Evolutionary conservation across 2,888 invertebrate species (phyloP).

Genomic region (Parthenolecanium corni): DNA sequence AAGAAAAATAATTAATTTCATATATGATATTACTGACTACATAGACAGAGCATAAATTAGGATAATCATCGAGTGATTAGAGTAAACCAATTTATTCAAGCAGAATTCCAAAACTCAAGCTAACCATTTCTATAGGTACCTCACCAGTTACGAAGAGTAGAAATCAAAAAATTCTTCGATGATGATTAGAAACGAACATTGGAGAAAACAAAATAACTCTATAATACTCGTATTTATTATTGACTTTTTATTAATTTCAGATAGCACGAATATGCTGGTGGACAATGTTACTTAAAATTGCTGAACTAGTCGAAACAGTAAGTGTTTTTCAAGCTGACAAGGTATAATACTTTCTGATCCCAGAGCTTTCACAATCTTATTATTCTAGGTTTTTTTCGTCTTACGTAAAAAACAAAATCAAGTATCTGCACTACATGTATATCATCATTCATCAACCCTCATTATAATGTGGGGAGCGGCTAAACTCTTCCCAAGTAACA

Average conservation of each 20-base stretch:
- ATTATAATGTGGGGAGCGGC: slow-evolving; percentile 49
- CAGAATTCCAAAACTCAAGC: no score
- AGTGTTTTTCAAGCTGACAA: slow-evolving; percentile 37
- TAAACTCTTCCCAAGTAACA: slow-evolving; percentile 55
- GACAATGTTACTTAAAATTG: slow-evolving; percentile 50
- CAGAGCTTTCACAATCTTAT: neutral
- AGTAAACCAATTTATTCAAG: no score
- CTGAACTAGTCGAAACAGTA: slow-evolving; percentile 55
- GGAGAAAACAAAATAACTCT: no score
- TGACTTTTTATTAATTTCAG: slow-evolving; percentile 36
- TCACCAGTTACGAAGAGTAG: no score
- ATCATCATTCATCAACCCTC: slow-evolving; percentile 56
- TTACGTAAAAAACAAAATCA: slow-evolving; percentile 59
- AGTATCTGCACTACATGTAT: slow-evolving; percentile 58
- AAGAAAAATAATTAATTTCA: no score
- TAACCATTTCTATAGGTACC: no score
- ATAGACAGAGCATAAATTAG: no score
- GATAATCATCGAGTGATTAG: no score
- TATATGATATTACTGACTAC: no score
- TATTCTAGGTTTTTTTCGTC: slow-evolving; percentile 47
- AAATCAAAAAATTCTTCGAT: no score
- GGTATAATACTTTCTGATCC: neutral
- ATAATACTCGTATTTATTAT: no score
- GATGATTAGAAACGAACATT: no score
- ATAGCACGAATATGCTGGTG: slow-evolving; percentile 48